Conservation (phyloP, 2,113 vertebrate genomes). For the Lucifuga dentata region DNA sequence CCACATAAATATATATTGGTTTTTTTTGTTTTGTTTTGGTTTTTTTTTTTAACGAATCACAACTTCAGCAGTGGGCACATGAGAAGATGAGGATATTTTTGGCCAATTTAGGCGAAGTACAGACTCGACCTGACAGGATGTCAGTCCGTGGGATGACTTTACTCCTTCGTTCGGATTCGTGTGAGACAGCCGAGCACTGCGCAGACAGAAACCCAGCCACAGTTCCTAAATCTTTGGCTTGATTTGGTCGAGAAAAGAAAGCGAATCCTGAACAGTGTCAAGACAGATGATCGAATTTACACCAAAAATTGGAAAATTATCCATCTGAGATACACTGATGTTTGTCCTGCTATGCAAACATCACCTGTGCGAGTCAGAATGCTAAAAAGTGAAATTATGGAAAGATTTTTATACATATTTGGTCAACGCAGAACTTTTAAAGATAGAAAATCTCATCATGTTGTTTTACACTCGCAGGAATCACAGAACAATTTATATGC, state of each 20-base stretch:
- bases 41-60: slow-evolving; percentile 30
- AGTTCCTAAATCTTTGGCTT: background rate
- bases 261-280: no score
- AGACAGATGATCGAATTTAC: background rate
- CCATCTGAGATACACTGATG: background rate
- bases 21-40: no score
- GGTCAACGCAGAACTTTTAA: no score
- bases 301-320: background rate
- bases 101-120: slow-evolving; percentile 49
- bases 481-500: background rate
- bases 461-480: no score
- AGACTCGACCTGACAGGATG: slow-evolving; percentile 38
- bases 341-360: background rate
- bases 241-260: slow-evolving; percentile 7
- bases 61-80: background rate
- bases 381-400: no score
- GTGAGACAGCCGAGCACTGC: slow-evolving; percentile 14
- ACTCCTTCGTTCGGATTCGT: slow-evolving; percentile 5
- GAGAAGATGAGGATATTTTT: slow-evolving; percentile 32
- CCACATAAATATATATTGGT: no score
- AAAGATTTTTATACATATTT: no score
- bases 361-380: no score
- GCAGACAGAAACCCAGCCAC: slow-evolving; percentile 3
- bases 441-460: no score
- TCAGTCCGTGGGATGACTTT: slow-evolving; percentile 26